Percentiles rank a stretch among this genome's conserved stretches.
Conservation (phyloP, 2,888 invertebrate species). For the Teleogryllus oceanicus region DNA sequence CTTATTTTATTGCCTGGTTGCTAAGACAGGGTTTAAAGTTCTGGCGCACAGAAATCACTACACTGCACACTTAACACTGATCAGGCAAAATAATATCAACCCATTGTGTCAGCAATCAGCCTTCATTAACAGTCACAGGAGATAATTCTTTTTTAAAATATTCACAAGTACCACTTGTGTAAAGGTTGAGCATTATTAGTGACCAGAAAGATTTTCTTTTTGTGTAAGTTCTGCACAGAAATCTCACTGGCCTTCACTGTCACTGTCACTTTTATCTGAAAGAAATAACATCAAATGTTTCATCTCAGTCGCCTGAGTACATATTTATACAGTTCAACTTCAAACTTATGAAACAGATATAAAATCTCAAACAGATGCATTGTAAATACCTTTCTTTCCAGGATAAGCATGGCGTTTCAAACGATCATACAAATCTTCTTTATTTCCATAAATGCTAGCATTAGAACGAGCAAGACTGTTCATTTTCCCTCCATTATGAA, state of each 20-base stretch:
- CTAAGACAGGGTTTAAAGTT: background rate
- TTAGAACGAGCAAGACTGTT: conserved; percentile 90
- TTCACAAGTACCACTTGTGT: conserved; percentile 20
- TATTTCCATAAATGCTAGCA: conserved; percentile 90
- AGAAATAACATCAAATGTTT: background rate
- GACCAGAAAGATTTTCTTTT: conserved; percentile 32
- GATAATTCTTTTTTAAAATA: background rate
- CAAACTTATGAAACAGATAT: background rate
- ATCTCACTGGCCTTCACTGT: conserved; percentile 86
- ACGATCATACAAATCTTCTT: conserved; percentile 92
- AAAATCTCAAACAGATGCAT: background rate
- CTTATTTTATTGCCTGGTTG: background rate
- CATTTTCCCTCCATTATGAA: conserved; percentile 85
- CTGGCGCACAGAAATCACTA: background rate
- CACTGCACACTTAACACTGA: background rate
- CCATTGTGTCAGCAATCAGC: conserved; percentile 33
- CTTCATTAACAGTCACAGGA: conserved; percentile 12
- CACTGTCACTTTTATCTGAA: conserved; percentile 87
- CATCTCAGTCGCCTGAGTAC: background rate
- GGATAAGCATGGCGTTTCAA: conserved; percentile 92
- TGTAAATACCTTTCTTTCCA: conserved; percentile 83
- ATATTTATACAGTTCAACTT: background rate
- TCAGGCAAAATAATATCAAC: background rate
- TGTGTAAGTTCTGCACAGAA: background rate
- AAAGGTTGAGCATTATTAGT: conserved; percentile 34